Conservation (phyloP, 2,888 invertebrate species). For the Amphipyra tragopoginis region DNA sequence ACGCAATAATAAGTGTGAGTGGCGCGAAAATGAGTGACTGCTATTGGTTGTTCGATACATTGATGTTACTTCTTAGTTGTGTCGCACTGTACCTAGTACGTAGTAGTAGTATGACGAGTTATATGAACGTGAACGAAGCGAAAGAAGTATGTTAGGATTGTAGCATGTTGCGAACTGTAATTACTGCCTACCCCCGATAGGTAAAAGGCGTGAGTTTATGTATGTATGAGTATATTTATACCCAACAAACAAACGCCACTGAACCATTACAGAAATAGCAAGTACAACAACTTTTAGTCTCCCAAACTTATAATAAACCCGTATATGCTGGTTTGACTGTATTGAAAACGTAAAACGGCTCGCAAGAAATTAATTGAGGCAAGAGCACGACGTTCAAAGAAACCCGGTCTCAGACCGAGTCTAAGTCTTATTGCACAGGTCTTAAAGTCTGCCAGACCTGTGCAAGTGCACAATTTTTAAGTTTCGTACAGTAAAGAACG, state of each 20-base stretch:
- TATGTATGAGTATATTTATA: too few relatives aligned
- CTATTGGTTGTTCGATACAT: too few relatives aligned
- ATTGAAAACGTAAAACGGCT: conserved; percentile 69
- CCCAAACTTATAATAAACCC: conserved; percentile 68
- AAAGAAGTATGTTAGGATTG: too few relatives aligned
- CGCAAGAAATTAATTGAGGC: conserved; percentile 77
- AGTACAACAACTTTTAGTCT: conserved; percentile 25
- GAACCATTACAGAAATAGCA: conserved; percentile 10
- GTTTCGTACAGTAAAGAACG: conserved; percentile 52
- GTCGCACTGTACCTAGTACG: too few relatives aligned
- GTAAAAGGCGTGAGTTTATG: too few relatives aligned
- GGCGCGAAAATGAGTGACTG: too few relatives aligned
- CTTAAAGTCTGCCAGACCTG: conserved; percentile 7
- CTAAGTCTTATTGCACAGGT: neutral
- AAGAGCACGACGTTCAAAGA: conserved; percentile 56
- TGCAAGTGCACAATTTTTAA: conserved; percentile 27
- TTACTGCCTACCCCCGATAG: too few relatives aligned
- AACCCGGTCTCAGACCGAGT: conserved; percentile 22
- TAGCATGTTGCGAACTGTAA: too few relatives aligned
- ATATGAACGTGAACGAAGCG: too few relatives aligned
- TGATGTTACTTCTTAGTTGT: too few relatives aligned
- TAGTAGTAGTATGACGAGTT: too few relatives aligned
- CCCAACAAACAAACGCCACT: neutral
- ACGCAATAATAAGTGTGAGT: too few relatives aligned
- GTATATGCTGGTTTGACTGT: conserved; percentile 62